A percentile compares a stretch with the other conserved stretches of the same genome.
phyloP scores from a whole-genome alignment of 2,797 vertebrate genomes.

The Tokudaia muenninki region DNA sequence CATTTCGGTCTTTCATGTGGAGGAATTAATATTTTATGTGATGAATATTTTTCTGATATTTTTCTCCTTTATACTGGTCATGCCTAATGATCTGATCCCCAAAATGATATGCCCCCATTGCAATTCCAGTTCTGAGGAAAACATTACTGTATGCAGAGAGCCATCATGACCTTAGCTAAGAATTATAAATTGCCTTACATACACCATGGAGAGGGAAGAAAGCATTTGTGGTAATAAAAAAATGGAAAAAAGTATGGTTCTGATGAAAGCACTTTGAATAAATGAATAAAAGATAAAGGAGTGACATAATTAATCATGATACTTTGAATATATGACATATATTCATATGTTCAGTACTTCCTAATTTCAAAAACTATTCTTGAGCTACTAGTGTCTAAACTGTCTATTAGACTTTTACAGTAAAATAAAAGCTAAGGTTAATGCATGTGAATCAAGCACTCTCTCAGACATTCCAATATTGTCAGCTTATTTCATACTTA shows the following conservation, averaged over 20 bases:
- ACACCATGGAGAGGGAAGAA: neutral
- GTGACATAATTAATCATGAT: slow-evolving; percentile 47
- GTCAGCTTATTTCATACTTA: neutral
- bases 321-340: slow-evolving; percentile 22
- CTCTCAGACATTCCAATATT: neutral
- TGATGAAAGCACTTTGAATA: neutral
- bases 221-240: neutral
- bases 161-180: neutral
- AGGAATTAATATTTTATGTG: slow-evolving; percentile 66
- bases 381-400: neutral
- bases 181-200: slow-evolving; percentile 22
- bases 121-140: slow-evolving; percentile 48
- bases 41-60: slow-evolving; percentile 46
- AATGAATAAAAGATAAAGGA: neutral
- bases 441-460: neutral
- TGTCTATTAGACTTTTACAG: slow-evolving; percentile 7
- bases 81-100: slow-evolving; percentile 57
- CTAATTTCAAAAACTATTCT: slow-evolving; percentile 15
- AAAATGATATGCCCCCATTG: slow-evolving; percentile 49
- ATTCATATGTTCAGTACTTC: neutral
- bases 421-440: slow-evolving; percentile 18
- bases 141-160: neutral
- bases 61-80: slow-evolving; percentile 52
- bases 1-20: slow-evolving; percentile 54
- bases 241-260: neutral